phyloP scores from a whole-genome alignment of 2,888 invertebrate species.

The Drosophila limbata region DNA sequence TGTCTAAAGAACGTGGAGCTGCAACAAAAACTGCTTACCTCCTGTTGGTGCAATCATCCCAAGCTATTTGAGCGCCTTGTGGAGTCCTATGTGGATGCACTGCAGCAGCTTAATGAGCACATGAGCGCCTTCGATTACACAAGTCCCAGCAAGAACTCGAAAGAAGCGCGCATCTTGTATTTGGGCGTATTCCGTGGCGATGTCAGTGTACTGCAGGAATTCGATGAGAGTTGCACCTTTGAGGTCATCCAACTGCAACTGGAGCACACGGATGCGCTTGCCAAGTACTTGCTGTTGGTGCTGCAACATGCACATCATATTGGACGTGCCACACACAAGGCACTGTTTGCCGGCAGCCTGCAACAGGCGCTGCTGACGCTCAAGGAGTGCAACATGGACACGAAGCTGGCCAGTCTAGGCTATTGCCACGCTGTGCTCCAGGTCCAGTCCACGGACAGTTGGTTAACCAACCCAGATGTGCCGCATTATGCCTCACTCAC shows the following conservation, averaged over 20 bases:
- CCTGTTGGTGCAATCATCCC: slow-evolving; percentile 80
- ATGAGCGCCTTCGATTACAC: slow-evolving; percentile 47
- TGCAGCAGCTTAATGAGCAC: slow-evolving; percentile 62
- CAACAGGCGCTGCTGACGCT: slow-evolving; percentile 65
- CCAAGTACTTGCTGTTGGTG: slow-evolving; percentile 69
- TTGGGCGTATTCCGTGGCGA: slow-evolving; percentile 63
- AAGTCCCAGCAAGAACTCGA: slow-evolving; percentile 14
- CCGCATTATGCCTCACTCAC: slow-evolving; percentile 55
- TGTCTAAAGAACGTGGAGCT: slow-evolving; percentile 74
- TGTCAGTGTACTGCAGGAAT: slow-evolving; percentile 62
- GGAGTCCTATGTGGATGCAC: slow-evolving; percentile 68
- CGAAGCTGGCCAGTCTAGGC: slow-evolving; percentile 73
- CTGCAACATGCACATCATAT: slow-evolving; percentile 69
- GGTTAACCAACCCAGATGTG: slow-evolving; percentile 34
- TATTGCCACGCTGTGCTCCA: slow-evolving; percentile 70
- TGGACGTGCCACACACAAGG: slow-evolving; percentile 69
- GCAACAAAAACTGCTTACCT: slow-evolving; percentile 81
- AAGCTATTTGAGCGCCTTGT: slow-evolving; percentile 74
- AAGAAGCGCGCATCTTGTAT: slow-evolving; percentile 3
- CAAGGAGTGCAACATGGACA: slow-evolving; percentile 71
- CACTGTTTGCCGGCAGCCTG: slow-evolving; percentile 65
- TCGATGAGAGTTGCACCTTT: slow-evolving; percentile 67
- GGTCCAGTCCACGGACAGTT: slow-evolving; percentile 34
- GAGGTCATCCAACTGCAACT: slow-evolving; percentile 59
- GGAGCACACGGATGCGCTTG: slow-evolving; percentile 58